Base-by-base conservation (phyloP, 2,113 vertebrate species). In the Caranx ignobilis region DNA sequence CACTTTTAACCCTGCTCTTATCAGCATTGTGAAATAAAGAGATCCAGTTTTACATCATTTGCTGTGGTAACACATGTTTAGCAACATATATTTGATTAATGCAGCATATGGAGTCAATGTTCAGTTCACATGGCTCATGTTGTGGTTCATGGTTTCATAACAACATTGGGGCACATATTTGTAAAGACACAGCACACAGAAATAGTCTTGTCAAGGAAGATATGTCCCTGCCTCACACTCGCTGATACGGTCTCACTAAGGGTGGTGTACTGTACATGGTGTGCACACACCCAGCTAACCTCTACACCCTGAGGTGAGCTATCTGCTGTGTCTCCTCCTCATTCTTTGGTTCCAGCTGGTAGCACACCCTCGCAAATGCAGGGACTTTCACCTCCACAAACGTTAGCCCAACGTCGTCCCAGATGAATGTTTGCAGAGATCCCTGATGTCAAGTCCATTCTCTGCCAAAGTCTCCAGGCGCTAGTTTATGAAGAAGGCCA, bases 401-500 rank as follows among this genome's bases (percentile, higher is more conserved):
- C 64, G 55, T 70, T 1, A 81, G 16, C 21, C 45, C 55, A 0
- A 55, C 31, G 5, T 26, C 18, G 1, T 63, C 41, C 31, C 13
- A 9, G 1, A 70, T n/a, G 2, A 26, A 26, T 26, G 26, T 26
- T 26, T 26, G 26, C 26, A 26, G 26, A 26, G 26, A 26, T 26
- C 26, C 31, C 13, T 12, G 1, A 70, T n/a, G 2, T 50, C 50
- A 57, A 82, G 64, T 1, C 71, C 41, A 5, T n/a, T 6, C 10
- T 45, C 37, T 1, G 47, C 57, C 32, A 64, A 59, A 2, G 32
- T 75, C 79, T 32, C 50, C 21, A 2, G 41, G 57, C 3, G 19
- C 3, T 1, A 71, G 16, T 32, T 71, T 64, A 1, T 59, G 7
- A 15, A 76, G 72, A 32, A 75, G 7, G 19, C 65, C 79, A 70